Evolutionary conservation across 2,113 vertebrate genomes (phyloP), one percentile per base, ranked within the genome.

Genomic region (Lanius ludovicianus): DNA sequence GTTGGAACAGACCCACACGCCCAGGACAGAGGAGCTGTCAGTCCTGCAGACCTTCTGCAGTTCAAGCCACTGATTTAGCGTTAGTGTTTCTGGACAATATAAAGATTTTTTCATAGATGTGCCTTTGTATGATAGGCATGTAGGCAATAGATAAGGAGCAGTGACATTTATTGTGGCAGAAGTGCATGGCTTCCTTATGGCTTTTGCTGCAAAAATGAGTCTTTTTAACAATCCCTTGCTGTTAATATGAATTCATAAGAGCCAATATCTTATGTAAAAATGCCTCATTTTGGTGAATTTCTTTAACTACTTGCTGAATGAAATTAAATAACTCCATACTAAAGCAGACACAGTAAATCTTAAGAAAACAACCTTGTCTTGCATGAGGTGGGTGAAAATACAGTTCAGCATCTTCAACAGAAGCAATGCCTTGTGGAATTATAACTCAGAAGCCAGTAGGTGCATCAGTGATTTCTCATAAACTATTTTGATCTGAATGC

Each of bases 401-500:
- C 3, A 55, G 87, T 76, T 93, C 77, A 82, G 33, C 28, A 28
- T 82, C 87, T 90, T 87, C 88, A 75, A 12, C 10, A 52, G 95
- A 25, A 82, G 27, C 0, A 3, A 41, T 90, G 79, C 93, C 93
- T 83, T 27, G 62, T 93, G 91, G 89, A 91, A 85, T 35, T 94
- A 68, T 60, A 49, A 3, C 84, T 91, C 75, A 56, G 89, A 89
- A 44, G 63, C 78, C 56, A n/a, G 84, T 17, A 44, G 87, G 55
- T 87, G 55, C 70, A 28, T 30, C 76, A 37, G 80, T 46, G 62
- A 44, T 93, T 92, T 50, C 87, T 69, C 60, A 42, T 50, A 15
- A 83, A 41, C 57, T 12, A 0, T 89, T 96, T 93, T 96, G 92
- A 94, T 95, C 83, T 93, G 84, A 46, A 59, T 82, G 83, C 69